A percentile compares a stretch with the other conserved stretches of the same genome.
Evolutionary conservation across 2,797 vertebrate genomes (phyloP).

Genomic region (Salarias fasciatus): DNA sequence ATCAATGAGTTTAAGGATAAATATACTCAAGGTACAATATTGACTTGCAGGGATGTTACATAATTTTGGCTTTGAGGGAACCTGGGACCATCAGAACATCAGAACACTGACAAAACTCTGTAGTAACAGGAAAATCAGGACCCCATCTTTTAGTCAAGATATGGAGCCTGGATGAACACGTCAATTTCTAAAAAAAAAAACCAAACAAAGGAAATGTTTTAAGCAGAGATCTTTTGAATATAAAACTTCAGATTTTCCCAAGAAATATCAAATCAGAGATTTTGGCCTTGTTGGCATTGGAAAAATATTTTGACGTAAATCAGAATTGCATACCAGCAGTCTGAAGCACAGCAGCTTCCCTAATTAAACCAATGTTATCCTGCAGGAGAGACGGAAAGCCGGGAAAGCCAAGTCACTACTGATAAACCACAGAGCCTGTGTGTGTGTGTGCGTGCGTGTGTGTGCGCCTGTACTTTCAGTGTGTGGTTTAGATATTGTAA

Average conservation of each 20-base stretch:
- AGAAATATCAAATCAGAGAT: neutral
- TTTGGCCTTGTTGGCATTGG: no score
- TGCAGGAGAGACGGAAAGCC: conserved; percentile 21
- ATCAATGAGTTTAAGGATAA: no score
- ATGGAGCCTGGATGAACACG: no score
- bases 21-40: no score
- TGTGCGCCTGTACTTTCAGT: conserved; percentile 9
- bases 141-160: no score
- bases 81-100: no score
- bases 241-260: neutral
- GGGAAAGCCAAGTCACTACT: conserved; percentile 46
- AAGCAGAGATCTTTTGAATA: neutral
- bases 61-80: no score
- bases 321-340: conserved; percentile 2
- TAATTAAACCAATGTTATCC: no score
- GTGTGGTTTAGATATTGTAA: conserved; percentile 63
- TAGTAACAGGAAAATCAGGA: no score
- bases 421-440: conserved; percentile 45
- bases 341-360: conserved; percentile 20
- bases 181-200: no score
- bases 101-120: no score
- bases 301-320: neutral
- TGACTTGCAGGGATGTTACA: no score
- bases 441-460: conserved; percentile 20
- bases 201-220: conserved; percentile 2